phyloP scores from a whole-genome alignment of 2,113 vertebrate genomes.

The Cavia aperea region DNA sequence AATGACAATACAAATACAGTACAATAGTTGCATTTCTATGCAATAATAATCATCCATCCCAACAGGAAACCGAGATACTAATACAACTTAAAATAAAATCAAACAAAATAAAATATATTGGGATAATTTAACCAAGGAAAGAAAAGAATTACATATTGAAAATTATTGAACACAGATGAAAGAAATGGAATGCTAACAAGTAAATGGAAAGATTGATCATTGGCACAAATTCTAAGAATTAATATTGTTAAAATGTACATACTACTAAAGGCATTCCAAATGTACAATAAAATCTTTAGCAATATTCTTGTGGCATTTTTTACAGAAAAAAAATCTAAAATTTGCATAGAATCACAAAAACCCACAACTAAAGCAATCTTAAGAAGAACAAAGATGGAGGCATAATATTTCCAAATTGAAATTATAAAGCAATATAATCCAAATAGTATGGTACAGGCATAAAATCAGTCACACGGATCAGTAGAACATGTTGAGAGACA shows the following conservation, averaged over 20 bases:
- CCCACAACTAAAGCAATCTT: too few species aligned
- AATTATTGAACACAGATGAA: neutral
- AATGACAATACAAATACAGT: neutral
- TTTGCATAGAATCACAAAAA: neutral
- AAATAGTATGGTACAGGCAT: neutral
- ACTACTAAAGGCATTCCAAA: neutral
- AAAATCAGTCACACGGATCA: neutral
- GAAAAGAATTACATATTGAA: neutral
- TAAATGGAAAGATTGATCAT: neutral
- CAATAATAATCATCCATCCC: neutral
- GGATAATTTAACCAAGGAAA: neutral
- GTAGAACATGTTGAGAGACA: neutral
- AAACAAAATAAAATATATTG: neutral
- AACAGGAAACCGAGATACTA: neutral
- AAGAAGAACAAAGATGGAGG: neutral
- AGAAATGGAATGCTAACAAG: neutral
- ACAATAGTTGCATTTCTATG: neutral
- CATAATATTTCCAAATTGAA: neutral
- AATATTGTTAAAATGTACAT: neutral
- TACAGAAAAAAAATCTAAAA: neutral
- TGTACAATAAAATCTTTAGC: neutral
- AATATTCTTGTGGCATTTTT: neutral
- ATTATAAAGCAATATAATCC: neutral
- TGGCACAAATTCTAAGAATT: neutral
- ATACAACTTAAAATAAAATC: neutral